phyloP scores from a whole-genome alignment of 2,113 vertebrate species.

The Bos taurus region ARS-UCD2.0 NC_037345.1:33794501-33795000 shows the following conservation, averaged over 20 bases:
- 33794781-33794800: neutral
- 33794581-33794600: rapidly evolving
- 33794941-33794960: neutral
- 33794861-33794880: neutral
- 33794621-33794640: neutral
- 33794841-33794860: neutral
- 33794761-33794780: neutral
- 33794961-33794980: neutral
- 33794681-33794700: neutral
- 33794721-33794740: neutral
- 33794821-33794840: neutral
- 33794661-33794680: neutral
- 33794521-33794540: neutral
- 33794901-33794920: neutral
- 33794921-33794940: neutral
- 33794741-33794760: neutral
- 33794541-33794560: neutral
- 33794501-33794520: neutral
- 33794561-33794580: neutral
- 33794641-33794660: neutral
- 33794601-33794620: neutral
- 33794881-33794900: neutral
- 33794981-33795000: rapidly evolving
- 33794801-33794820: neutral
- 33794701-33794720: neutral